Conservation (phyloP, 1,140 invertebrate genomes). For the Pristionchus pacificus region DNA sequence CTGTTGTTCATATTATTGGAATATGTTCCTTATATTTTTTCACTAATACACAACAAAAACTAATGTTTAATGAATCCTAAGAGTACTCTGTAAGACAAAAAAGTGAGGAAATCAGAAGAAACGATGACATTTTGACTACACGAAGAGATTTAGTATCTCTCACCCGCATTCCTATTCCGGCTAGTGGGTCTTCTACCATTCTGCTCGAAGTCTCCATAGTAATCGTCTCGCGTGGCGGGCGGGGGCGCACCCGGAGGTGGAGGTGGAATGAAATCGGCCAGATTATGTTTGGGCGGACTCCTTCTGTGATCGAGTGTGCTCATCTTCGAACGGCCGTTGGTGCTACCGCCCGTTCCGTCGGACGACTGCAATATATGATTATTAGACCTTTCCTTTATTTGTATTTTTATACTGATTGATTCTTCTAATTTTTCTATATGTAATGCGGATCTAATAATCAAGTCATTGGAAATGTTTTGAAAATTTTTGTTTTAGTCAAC, state of each 20-base stretch:
- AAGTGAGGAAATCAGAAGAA: too few species aligned
- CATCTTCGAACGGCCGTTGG: constrained; percentile 28
- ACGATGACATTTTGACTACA: too few species aligned
- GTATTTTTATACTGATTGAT: too few species aligned
- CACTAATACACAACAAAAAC: constrained; percentile 4
- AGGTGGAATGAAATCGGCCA: constrained; percentile 44
- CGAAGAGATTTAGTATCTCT: too few species aligned
- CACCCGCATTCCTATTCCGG: not conserved
- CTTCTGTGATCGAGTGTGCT: constrained; percentile 24
- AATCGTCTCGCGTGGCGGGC: constrained; percentile 16
- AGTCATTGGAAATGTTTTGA: too few species aligned
- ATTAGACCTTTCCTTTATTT: too few species aligned
- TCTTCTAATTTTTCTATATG: too few species aligned
- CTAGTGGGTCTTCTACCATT: not conserved
- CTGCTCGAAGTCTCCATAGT: constrained; percentile 23
- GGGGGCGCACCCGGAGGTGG: constrained; percentile 37
- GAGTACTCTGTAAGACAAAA: too few species aligned
- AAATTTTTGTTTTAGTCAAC: not conserved
- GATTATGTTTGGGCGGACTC: constrained; percentile 36
- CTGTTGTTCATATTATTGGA: not conserved
- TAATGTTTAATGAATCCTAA: not conserved
- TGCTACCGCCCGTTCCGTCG: constrained; percentile 45
- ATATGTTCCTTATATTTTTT: not conserved
- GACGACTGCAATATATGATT: constrained; percentile 44
- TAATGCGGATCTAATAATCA: too few species aligned